These are phyloP conservation scores for Narcine bancroftii DNA, from an alignment of 2,113 vertebrate genomes.

Conservation along the genomic window DNA sequence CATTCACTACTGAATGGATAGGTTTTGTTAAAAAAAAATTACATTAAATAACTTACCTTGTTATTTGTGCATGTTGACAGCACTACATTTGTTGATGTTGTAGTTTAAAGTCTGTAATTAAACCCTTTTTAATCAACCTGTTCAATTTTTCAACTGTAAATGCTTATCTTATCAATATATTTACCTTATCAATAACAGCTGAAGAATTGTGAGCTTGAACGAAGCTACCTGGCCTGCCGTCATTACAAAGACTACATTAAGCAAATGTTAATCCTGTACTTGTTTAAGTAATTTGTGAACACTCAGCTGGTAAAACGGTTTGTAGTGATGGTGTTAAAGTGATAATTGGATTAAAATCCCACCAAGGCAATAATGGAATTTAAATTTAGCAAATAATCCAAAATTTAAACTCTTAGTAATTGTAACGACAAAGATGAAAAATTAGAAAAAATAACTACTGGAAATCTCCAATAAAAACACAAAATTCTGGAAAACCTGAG, in stretches of 20 bases:
- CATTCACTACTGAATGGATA: too few relatives aligned
- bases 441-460: too few relatives aligned
- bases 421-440: too few relatives aligned
- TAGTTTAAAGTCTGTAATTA: constrained; percentile 31
- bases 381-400: too few relatives aligned
- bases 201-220: background rate
- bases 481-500: too few relatives aligned
- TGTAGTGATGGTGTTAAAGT: too few relatives aligned
- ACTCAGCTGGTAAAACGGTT: too few relatives aligned
- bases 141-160: constrained; percentile 30
- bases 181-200: background rate
- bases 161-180: constrained; percentile 28
- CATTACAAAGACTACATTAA: background rate
- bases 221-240: background rate
- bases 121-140: constrained; percentile 13
- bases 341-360: too few relatives aligned
- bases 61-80: constrained; percentile 24
- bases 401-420: too few relatives aligned
- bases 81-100: constrained; percentile 34
- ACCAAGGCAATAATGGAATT: too few relatives aligned
- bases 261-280: background rate
- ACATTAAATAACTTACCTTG: background rate
- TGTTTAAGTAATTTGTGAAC: too few relatives aligned
- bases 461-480: too few relatives aligned
- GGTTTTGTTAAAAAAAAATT: background rate